These are phyloP conservation scores for Aproaerema taeniolella DNA, from an alignment of 2,888 invertebrate species.

Conservation along the genomic window DNA sequence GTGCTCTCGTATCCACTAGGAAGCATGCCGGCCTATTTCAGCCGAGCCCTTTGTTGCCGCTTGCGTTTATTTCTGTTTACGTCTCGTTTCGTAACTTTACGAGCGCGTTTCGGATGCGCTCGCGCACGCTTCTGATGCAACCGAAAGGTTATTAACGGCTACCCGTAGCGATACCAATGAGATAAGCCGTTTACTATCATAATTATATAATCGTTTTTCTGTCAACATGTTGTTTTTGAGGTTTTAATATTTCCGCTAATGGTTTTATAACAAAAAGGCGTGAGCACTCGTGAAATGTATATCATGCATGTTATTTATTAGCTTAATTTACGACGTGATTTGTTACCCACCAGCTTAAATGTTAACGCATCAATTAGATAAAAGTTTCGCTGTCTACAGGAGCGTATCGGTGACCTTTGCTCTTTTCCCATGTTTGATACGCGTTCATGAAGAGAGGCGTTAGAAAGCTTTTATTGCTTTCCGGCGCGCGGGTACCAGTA, in stretches of 20 bases:
- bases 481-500: slow-evolving; percentile 29
- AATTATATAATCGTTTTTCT: slow-evolving; percentile 25
- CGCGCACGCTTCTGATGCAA: slow-evolving; percentile 55
- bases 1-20: slow-evolving; percentile 51
- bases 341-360: slow-evolving; percentile 22
- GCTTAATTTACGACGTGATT: neutral
- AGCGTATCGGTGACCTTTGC: slow-evolving; percentile 58
- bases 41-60: slow-evolving; percentile 61
- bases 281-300: neutral
- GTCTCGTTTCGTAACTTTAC: slow-evolving; percentile 72
- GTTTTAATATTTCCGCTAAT: slow-evolving; percentile 20
- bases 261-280: slow-evolving; percentile 26
- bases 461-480: slow-evolving; percentile 55
- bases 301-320: neutral
- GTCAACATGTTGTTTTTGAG: slow-evolving; percentile 12
- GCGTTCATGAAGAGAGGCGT: slow-evolving; percentile 38
- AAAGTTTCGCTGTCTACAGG: slow-evolving; percentile 34
- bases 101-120: slow-evolving; percentile 52
- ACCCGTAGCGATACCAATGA: slow-evolving; percentile 47
- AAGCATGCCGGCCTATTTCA: slow-evolving; percentile 63
- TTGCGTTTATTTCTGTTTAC: slow-evolving; percentile 66
- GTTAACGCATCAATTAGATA: slow-evolving; percentile 38
- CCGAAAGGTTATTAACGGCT: slow-evolving; percentile 55
- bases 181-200: slow-evolving; percentile 36
- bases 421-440: slow-evolving; percentile 55